These are phyloP conservation scores for Tetragonula clypearis DNA, from an alignment of 1,140 invertebrate species.

Conservation along the genomic window DNA sequence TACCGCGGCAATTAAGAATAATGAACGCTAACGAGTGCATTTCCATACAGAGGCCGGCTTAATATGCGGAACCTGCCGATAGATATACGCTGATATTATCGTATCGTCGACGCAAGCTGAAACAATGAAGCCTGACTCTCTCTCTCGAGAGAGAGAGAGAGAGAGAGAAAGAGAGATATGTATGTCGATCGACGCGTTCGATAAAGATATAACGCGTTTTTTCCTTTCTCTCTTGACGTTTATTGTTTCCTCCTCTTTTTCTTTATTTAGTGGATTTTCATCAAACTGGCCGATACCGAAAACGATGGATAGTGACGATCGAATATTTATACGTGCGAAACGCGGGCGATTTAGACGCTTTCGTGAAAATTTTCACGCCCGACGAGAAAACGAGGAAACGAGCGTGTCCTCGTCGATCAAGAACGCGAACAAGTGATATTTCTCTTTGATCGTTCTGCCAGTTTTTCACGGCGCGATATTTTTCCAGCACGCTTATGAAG, in stretches of 20 bases:
- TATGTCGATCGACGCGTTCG: neutral
- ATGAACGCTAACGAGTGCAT: slow-evolving; percentile 38
- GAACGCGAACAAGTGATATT: slow-evolving; percentile 26
- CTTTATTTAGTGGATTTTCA: neutral
- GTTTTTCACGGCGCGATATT: slow-evolving; percentile 24
- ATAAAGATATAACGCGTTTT: neutral
- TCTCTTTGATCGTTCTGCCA: slow-evolving; percentile 14
- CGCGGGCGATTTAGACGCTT: neutral
- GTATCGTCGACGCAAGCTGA: neutral
- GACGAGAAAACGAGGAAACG: neutral
- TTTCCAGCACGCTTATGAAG: slow-evolving; percentile 23
- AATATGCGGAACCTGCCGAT: slow-evolving; percentile 24
- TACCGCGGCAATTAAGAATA: slow-evolving; percentile 29
- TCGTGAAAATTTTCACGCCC: neutral
- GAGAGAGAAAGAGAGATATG: neutral
- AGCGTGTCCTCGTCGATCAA: neutral
- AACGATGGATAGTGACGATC: neutral
- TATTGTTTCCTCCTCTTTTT: neutral
- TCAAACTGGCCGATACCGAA: neutral
- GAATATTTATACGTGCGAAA: neutral
- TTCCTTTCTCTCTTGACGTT: neutral
- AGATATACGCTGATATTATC: neutral
- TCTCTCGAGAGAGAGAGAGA: neutral
- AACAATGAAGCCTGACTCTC: slow-evolving; percentile 23
- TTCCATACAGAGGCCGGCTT: slow-evolving; percentile 36